phyloP scores from a whole-genome alignment of 2,888 invertebrate species.

The Andrena trimmerana region DNA sequence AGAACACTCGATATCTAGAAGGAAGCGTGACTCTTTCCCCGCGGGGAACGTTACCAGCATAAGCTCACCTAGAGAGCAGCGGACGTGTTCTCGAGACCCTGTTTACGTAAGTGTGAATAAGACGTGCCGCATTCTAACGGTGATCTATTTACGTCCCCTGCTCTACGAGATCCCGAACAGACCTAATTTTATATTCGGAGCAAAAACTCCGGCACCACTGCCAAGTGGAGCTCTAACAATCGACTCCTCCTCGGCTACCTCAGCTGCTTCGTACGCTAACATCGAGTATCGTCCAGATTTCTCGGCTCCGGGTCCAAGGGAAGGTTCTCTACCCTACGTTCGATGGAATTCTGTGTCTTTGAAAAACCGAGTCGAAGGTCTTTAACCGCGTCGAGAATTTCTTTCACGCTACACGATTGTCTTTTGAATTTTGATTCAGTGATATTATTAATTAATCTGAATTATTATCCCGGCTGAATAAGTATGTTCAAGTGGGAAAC shows the following conservation, averaged over 20 bases:
- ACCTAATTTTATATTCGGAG: constrained; percentile 77
- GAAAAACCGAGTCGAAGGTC: neutral
- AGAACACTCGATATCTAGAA: constrained; percentile 12
- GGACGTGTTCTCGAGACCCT: constrained; percentile 67
- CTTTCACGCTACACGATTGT: neutral
- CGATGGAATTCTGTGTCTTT: neutral
- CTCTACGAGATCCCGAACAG: constrained; percentile 71
- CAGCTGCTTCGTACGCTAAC: constrained; percentile 32
- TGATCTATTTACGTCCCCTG: constrained; percentile 72
- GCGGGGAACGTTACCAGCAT: neutral
- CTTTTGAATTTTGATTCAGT: neutral
- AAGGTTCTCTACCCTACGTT: neutral
- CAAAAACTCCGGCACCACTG: constrained; percentile 73
- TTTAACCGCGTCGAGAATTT: too few species aligned
- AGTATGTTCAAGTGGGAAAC: too few species aligned
- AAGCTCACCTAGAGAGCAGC: constrained; percentile 36
- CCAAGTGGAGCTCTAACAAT: constrained; percentile 72
- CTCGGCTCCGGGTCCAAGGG: neutral
- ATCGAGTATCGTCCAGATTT: constrained; percentile 26
- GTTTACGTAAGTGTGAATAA: constrained; percentile 76
- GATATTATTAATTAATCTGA: too few species aligned
- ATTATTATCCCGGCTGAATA: too few species aligned
- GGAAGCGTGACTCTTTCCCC: constrained; percentile 15
- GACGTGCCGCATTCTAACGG: constrained; percentile 73
- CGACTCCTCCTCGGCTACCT: constrained; percentile 37